Evolutionary conservation across 23 tunicate species (phyloP), one percentile per base, ranked within the genome.

Genomic region (Corella eumyota): DNA sequence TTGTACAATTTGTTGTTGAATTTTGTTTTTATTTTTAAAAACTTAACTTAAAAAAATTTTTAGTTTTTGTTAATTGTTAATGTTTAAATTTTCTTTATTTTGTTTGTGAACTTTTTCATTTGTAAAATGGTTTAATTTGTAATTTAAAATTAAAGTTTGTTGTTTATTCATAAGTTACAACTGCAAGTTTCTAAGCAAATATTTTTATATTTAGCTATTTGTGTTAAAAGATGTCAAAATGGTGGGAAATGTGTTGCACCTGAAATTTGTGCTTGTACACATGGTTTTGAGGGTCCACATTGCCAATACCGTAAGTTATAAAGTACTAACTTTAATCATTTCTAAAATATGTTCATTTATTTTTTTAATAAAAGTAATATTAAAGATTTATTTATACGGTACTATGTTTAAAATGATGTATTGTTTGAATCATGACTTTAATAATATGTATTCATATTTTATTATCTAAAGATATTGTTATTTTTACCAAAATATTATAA

Each of bases 181-280:
- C 15, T 40, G 11, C 48, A 9, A 40, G 15, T 9, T 9, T 40
- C 15, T 40, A 40, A 40, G 11, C 11, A 40, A 40, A 40, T 9
- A 40, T 9, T 40, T 11, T 40, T 40, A 9, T 36, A 61, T 38
- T 20, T 66, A 79, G 87, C 87, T 15, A 35, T 70, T 9, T 79
- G 87, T 65, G 36, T 55, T 17, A 66, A 53, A 35, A 64, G 73
- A 3, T 79, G 87, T 45, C 78, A 70, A 44, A 79, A 79, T 51
- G 87, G 71, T 19, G 87, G 87, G 29, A 45, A 35, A 22, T 79
- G 87, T 55, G 58, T 63, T 17, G 67, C 87, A 6, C 87, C 87
- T 2, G 70, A 70, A 40, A 37, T 22, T 0, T 79, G 87, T 63
- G 32, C 25, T 9, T 79, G 87, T 62, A 29, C 64, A 2, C 50